Percentiles rank a stretch among this genome's conserved stretches.
These are phyloP conservation scores for Brachirus orientalis DNA, from an alignment of 2,113 vertebrate genomes.

Conservation along the genomic window DNA sequence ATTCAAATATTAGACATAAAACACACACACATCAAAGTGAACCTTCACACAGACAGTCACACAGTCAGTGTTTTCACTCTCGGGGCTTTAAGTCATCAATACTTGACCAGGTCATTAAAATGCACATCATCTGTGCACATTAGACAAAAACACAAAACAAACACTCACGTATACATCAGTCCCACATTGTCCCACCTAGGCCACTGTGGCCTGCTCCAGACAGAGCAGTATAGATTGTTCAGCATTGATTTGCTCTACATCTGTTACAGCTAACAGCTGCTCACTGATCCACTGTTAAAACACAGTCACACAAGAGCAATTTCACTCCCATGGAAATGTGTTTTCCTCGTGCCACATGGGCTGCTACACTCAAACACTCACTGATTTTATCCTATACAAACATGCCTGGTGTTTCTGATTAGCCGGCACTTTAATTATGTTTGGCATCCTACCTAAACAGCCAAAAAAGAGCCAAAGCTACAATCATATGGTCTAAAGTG, in stretches of 20 bases:
- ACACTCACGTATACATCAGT: not conserved
- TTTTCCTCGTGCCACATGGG: conserved; percentile 1
- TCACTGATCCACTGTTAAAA: conserved; percentile 38
- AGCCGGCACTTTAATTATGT: conserved; percentile 6
- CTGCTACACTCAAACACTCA: not conserved
- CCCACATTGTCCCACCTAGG: not conserved
- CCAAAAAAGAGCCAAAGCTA: not conserved
- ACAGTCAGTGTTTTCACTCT: conserved; percentile 17
- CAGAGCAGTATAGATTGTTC: conserved; percentile 28
- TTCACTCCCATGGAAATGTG: not conserved
- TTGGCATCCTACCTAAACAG: not conserved
- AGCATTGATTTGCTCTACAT: conserved; percentile 68
- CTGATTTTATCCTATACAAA: not conserved
- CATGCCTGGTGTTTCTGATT: conserved; percentile 3
- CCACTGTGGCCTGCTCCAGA: conserved; percentile 26
- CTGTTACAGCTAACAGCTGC: conserved; percentile 24
- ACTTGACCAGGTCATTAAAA: conserved; percentile 17
- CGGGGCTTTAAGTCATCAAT: conserved; percentile 41
- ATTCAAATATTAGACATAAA: too few relatives aligned
- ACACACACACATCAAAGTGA: not conserved
- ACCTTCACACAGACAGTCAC: conserved; percentile 14
- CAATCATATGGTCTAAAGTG: conserved; percentile 21
- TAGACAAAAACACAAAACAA: not conserved
- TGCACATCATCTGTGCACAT: not conserved
- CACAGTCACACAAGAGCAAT: conserved; percentile 9